A percentile compares a stretch with the other conserved stretches of the same genome.
phyloP scores from a whole-genome alignment of 2,113 vertebrate genomes.

The Petromus typicus region DNA sequence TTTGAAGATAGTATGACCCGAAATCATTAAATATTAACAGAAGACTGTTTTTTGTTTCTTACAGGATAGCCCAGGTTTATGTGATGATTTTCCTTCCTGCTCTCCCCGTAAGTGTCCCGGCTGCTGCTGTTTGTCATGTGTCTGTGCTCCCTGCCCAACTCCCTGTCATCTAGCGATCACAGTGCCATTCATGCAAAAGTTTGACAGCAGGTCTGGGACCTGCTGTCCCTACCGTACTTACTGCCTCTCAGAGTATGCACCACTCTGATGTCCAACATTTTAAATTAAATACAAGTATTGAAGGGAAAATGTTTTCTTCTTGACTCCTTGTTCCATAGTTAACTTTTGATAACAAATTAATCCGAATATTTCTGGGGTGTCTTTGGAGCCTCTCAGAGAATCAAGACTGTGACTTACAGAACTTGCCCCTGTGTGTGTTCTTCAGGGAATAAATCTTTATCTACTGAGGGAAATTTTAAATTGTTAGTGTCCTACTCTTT shows the following conservation, averaged over 20 bases:
- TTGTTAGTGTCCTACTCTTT: background rate
- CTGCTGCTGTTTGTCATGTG: background rate
- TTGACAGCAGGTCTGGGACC: background rate
- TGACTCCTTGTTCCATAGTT: background rate
- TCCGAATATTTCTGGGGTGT: background rate
- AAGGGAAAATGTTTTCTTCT: background rate
- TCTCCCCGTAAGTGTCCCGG: slow-evolving; percentile 92
- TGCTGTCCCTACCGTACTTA: no score
- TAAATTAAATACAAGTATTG: background rate
- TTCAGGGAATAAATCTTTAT: background rate
- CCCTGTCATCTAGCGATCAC: background rate
- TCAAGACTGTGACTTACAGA: background rate
- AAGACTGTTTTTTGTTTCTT: slow-evolving; percentile 60
- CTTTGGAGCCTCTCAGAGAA: background rate
- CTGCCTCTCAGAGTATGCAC: background rate
- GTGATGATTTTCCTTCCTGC: slow-evolving; percentile 92
- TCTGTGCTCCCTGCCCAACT: accelerated
- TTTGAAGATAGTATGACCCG: background rate
- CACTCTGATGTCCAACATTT: background rate
- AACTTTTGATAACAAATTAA: background rate
- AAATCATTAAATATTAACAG: background rate
- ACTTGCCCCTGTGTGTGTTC: background rate
- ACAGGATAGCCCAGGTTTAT: slow-evolving; percentile 94
- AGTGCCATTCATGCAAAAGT: background rate
- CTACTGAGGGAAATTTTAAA: background rate